Base-by-base conservation (phyloP, 2,113 vertebrate species). In the Dinomys branickii region DNA sequence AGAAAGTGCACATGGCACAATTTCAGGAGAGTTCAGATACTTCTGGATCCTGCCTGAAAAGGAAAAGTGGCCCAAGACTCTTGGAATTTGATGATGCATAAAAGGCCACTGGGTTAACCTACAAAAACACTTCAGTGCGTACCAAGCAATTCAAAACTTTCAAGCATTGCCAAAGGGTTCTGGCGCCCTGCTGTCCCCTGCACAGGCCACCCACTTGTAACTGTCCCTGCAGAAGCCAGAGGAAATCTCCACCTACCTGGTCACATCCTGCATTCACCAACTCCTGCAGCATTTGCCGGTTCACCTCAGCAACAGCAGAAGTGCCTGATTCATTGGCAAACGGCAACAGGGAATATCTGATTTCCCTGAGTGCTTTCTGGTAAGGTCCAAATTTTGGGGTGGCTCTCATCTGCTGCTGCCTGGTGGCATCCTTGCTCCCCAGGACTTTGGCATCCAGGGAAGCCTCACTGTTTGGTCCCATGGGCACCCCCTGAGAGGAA, bases 241-340 rank as follows among this genome's bases (percentile, higher is more conserved):
- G 58, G 44, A n/a, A n/a, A 8, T 41, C 50, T 2, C 10, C 26
- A 97, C 98, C 0, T 98, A 99, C 99, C 99, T 99, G 99, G 98
- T 99, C 99, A 63, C 99, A 99, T 80, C 99, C 99, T 0, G 99
- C 99, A 19, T 99, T 99, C 98, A 99, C 99, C 97, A 99, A 98
- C 11, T 99, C 99, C 98, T 99, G 99, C 13, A 99, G 99, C 99
- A 99, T 99, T 96, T 99, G 99, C 56, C 99, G 98, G 94, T 99
- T 99, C 54, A 99, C 99, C 96, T 99, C 99, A 58, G 99, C 98
- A 0, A 98, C 94, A 0, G 99, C 96, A 0, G 99, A 97, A 7
- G 98, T 98, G 33, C 99, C 99, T 0, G 99, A 99, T 90, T 99
- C 99, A 20, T 99, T 99, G 94, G 99, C 99, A 56, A 99, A 99